Conservation (phyloP, 2,797 vertebrate genomes). For the Melanotaenia pygmaea region DNA sequence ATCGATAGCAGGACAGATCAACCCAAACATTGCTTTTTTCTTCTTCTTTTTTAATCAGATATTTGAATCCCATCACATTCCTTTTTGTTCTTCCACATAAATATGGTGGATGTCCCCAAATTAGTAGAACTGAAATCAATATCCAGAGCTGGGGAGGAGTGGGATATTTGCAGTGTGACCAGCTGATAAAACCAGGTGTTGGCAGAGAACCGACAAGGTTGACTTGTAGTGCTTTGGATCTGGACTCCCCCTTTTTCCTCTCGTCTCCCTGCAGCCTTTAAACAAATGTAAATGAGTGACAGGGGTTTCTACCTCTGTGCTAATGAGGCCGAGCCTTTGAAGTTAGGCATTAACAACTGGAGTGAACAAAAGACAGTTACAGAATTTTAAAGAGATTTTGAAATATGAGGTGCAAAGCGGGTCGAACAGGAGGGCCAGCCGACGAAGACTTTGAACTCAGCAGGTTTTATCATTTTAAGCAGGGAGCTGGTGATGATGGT, state of each 20-base stretch:
- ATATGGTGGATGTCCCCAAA: constrained; percentile 49
- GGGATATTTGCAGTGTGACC: constrained; percentile 73
- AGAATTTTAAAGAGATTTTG: constrained; percentile 86
- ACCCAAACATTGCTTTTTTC: constrained; percentile 10
- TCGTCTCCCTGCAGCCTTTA: constrained; percentile 79
- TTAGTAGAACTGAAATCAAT: constrained; percentile 64
- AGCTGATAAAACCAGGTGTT: constrained; percentile 76
- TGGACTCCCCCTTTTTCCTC: constrained; percentile 67
- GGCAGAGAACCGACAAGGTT: constrained; percentile 76
- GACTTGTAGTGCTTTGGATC: constrained; percentile 82
- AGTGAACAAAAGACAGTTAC: constrained; percentile 88
- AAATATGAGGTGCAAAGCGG: constrained; percentile 83
- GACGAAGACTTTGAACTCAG: constrained; percentile 83
- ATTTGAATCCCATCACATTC: constrained; percentile 22
- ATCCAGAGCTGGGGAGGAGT: constrained; percentile 68
- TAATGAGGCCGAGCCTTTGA: constrained; percentile 88
- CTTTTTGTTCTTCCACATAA: constrained; percentile 26
- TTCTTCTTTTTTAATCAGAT: constrained; percentile 21
- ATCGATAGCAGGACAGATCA: constrained; percentile 26
- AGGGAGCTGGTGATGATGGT: constrained; percentile 63
- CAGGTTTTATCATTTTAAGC: constrained; percentile 82
- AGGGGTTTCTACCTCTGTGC: constrained; percentile 87
- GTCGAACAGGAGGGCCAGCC: constrained; percentile 79
- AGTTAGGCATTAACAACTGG: constrained; percentile 87
- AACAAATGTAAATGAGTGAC: constrained; percentile 87